A percentile compares a stretch with the other conserved stretches of the same genome.
These are phyloP conservation scores for Acanthopleura granulata DNA, from an alignment of 2,888 invertebrate species.

Conservation along the genomic window DNA sequence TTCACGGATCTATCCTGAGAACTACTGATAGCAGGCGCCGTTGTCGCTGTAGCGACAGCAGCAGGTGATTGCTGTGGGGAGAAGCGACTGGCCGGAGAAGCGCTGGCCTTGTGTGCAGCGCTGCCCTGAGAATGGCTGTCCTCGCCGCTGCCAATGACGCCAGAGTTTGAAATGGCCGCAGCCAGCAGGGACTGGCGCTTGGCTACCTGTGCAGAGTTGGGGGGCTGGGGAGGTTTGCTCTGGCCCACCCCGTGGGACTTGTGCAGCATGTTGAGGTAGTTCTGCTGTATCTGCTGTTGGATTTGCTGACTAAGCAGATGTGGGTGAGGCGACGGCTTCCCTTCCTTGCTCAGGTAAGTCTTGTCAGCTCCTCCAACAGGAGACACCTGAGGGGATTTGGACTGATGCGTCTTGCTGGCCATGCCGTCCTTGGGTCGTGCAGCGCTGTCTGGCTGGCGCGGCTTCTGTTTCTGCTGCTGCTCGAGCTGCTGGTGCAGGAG, in stretches of 20 bases:
- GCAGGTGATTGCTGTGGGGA: background rate
- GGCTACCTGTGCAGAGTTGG: background rate
- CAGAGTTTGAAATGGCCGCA: background rate
- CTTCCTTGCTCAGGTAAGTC: background rate
- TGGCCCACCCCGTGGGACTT: background rate
- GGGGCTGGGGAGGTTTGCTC: conserved; percentile 1
- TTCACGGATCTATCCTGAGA: background rate
- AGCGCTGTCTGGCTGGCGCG: background rate
- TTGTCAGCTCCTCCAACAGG: background rate
- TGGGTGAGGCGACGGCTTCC: background rate
- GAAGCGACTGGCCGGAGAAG: background rate
- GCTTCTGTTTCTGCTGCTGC: conserved; percentile 9
- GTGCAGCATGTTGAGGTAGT: conserved; percentile 15
- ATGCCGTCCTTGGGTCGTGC: background rate
- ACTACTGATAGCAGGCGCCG: background rate
- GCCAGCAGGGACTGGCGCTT: conserved; percentile 10
- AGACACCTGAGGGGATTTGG: conserved; percentile 4
- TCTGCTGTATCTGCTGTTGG: conserved; percentile 5
- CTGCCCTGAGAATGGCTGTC: background rate
- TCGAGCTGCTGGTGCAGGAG: conserved; percentile 8
- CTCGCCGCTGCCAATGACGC: background rate
- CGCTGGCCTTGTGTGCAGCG: background rate
- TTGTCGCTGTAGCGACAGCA: background rate
- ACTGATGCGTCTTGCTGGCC: background rate
- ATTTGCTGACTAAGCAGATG: background rate